A percentile compares a stretch with the other conserved stretches of the same genome.
Conservation (phyloP, 1,140 invertebrate species). For the Drosophila nikananu region DNA sequence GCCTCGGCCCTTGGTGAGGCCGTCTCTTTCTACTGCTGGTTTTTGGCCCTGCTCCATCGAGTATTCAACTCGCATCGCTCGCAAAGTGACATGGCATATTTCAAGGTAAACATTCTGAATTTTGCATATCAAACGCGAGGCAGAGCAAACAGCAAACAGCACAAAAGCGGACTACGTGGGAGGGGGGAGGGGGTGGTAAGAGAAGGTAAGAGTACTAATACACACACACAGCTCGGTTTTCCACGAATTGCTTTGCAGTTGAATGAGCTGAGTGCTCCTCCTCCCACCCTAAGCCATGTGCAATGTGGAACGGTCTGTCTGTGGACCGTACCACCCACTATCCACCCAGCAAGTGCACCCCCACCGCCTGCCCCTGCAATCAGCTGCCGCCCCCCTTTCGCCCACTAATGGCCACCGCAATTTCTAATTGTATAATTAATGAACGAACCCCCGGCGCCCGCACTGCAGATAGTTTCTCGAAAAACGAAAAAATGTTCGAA, state of each 20-base stretch:
- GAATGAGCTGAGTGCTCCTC: conserved; percentile 39
- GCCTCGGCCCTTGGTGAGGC: not conserved
- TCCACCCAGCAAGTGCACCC: not conserved
- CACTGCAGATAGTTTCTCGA: conserved; percentile 41
- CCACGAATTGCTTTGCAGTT: conserved; percentile 64
- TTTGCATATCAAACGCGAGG: conserved; percentile 64
- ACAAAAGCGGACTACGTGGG: conserved; percentile 12
- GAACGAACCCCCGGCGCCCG: conserved; percentile 47
- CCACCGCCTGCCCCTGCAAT: not conserved
- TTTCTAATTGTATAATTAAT: conserved; percentile 81
- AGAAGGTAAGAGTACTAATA: not conserved
- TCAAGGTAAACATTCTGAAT: conserved; percentile 79
- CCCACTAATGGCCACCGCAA: conserved; percentile 46
- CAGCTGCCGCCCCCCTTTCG: conserved; percentile 1
- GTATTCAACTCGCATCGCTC: conserved; percentile 58
- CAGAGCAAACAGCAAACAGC: conserved; percentile 34
- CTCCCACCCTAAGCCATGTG: conserved; percentile 32
- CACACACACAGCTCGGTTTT: conserved; percentile 46
- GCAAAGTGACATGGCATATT: conserved; percentile 77
- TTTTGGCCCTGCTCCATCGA: conserved; percentile 44
- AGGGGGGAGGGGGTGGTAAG: fast-evolving
- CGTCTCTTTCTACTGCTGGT: conserved; percentile 7
- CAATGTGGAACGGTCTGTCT: conserved; percentile 25
- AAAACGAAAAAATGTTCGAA: conserved; percentile 21
- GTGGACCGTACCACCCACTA: not conserved